Evolutionary conservation across 2,888 invertebrate species (phyloP), one percentile per base, ranked within the genome.

Genomic region (Drosophila merina): DNA sequence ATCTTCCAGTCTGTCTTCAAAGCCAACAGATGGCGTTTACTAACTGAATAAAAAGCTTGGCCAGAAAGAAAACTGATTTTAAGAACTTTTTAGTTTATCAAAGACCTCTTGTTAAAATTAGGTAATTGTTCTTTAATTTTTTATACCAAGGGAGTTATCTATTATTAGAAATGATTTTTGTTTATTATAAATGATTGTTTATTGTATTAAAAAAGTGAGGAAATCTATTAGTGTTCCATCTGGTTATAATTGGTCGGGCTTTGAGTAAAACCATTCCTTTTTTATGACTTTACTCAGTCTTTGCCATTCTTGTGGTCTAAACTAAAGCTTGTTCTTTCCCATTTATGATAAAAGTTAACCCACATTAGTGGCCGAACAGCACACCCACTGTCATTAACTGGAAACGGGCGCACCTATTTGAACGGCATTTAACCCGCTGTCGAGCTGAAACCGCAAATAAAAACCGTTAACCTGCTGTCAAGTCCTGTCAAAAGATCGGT

Each of bases 401-500:
- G 55, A 48, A 5, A 9, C n/a, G 47, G 68, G 47, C 64, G 38
- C 64, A 67, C 64, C 64, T 42, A 25, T 55, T 55, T 36, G 14
- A 67, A 54, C 54, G 40, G 40, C 31, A 56, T 49, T 51, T 55
- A 59, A 40, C 49, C 33, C 54, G 47, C 56, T 54, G 57, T 57
- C 56, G 74, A 60, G 62, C 72, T 50, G 48, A 51, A 64, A 72
- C 73, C 74, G 47, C 36, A 42, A 52, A 66, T 42, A 9, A 49
- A 60, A 67, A 48, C 57, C 57, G 75, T 78, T 71, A 66, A 25
- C 47, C 20, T 70, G 60, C 62, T 66, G 52, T 57, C 78, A 66
- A 44, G 62, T 36, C 50, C 64, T 80, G 81, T 75, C 80, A 72
- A 12, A 26, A 26, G 49, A 38, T 40, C 51, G 42, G 31, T 12